Evolutionary conservation across 2,888 invertebrate species (phyloP).

Genomic region (Dicroscelio sp.): DNA sequence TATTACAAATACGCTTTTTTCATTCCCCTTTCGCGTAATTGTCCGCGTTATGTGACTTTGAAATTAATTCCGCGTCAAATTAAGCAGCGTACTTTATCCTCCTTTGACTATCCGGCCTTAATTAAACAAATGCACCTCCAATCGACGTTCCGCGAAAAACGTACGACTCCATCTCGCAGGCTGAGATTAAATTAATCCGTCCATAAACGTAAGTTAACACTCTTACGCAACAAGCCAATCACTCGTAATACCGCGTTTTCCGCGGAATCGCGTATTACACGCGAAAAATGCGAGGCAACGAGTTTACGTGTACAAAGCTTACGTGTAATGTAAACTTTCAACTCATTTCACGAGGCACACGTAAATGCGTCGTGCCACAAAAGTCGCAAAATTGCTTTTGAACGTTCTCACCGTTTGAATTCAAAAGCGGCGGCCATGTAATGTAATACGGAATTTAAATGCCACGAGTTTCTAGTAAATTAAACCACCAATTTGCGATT

Average conservation of each 20-base stretch:
- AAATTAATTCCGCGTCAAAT: slow-evolving; percentile 36
- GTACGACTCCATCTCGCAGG: slow-evolving; percentile 19
- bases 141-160: slow-evolving; percentile 41
- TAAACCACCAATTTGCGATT: slow-evolving; percentile 75
- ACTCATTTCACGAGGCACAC: slow-evolving; percentile 75
- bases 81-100: slow-evolving; percentile 31
- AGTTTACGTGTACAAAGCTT: too few relatives aligned
- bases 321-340: slow-evolving; percentile 75
- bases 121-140: slow-evolving; percentile 38
- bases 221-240: slow-evolving; percentile 73
- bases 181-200: slow-evolving; percentile 64
- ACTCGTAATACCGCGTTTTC: slow-evolving; percentile 60
- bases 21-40: background rate
- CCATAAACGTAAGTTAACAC: slow-evolving; percentile 60
- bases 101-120: slow-evolving; percentile 15
- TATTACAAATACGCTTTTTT: too few relatives aligned
- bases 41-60: background rate
- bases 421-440: slow-evolving; percentile 9
- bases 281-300: slow-evolving; percentile 50
- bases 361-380: slow-evolving; percentile 75
- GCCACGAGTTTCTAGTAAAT: slow-evolving; percentile 72
- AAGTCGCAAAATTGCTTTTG: slow-evolving; percentile 74
- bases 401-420: slow-evolving; percentile 77
- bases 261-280: slow-evolving; percentile 60
- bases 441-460: slow-evolving; percentile 65